Conservation (phyloP, 1,140 invertebrate species). For the Patella vulgata region DNA sequence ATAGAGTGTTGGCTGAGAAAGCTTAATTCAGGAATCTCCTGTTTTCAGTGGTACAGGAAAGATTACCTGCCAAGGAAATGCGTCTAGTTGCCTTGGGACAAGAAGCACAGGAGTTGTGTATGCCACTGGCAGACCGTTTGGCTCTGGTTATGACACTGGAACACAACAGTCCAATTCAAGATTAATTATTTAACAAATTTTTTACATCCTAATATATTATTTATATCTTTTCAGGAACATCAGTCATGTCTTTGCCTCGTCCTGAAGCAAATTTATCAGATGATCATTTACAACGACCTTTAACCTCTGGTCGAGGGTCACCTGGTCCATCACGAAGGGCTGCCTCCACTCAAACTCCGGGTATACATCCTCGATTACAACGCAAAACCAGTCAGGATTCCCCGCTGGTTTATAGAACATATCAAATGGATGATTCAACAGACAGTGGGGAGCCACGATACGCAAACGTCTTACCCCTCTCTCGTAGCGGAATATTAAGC, state of each 20-base stretch:
- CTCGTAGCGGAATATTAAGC: constrained; percentile 27
- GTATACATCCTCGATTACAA: constrained; percentile 75
- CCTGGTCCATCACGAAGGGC: constrained; percentile 54
- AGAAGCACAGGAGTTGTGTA: too few species aligned
- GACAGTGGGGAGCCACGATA: constrained; percentile 14
- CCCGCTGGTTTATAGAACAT: constrained; percentile 67
- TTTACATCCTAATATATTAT: too few species aligned
- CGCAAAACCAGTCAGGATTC: constrained; percentile 54
- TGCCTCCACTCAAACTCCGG: constrained; percentile 70
- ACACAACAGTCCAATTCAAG: too few species aligned
- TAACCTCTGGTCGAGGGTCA: constrained; percentile 37
- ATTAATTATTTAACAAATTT: too few species aligned
- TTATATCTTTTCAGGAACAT: constrained; percentile 18
- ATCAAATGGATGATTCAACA: constrained; percentile 74
- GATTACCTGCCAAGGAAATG: too few species aligned
- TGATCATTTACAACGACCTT: constrained; percentile 83
- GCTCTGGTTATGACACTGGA: too few species aligned
- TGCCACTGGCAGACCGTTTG: too few species aligned
- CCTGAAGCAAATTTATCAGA: constrained; percentile 87
- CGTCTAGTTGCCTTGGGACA: too few species aligned
- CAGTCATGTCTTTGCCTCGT: constrained; percentile 59
- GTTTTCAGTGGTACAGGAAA: too few species aligned
- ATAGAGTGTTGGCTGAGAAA: too few species aligned
- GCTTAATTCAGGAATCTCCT: too few species aligned
- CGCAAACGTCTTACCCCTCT: constrained; percentile 15